These are phyloP conservation scores for Chromis chromis DNA, from an alignment of 2,797 vertebrate genomes.

Conservation along the genomic window DNA sequence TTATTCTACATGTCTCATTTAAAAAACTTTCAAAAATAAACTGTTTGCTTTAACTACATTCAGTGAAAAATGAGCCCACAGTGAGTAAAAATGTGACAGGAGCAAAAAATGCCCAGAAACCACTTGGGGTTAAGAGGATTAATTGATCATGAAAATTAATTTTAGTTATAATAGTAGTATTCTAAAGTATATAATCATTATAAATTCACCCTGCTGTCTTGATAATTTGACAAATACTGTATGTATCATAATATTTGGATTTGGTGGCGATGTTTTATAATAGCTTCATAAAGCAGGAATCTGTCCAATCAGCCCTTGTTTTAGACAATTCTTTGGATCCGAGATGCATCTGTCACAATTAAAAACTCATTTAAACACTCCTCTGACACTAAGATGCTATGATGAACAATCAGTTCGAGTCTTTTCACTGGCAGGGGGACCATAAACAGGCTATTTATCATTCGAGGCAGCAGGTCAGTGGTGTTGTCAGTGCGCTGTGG, in stretches of 20 bases:
- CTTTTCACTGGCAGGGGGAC: conserved; percentile 37
- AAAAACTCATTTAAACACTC: conserved; percentile 17
- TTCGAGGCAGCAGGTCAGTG: conserved; percentile 60
- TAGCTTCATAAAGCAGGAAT: neutral
- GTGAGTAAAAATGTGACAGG: too few relatives aligned
- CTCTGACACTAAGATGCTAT: conserved; percentile 38
- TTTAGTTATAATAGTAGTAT: too few relatives aligned
- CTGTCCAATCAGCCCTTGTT: conserved; percentile 8
- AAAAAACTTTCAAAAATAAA: too few relatives aligned
- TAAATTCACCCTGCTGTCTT: neutral
- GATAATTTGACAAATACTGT: neutral
- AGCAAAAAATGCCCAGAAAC: too few relatives aligned
- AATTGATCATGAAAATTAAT: neutral
- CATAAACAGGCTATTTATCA: conserved; percentile 62
- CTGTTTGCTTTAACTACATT: too few relatives aligned
- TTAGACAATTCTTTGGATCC: conserved; percentile 4
- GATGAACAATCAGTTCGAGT: conserved; percentile 45
- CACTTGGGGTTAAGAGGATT: too few relatives aligned
- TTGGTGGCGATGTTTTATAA: neutral
- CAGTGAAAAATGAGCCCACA: too few relatives aligned
- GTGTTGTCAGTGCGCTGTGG: conserved; percentile 52
- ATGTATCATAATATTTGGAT: too few relatives aligned
- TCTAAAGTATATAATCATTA: neutral
- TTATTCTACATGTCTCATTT: too few relatives aligned
- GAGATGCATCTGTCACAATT: conserved; percentile 1